Conservation (phyloP, 2,888 invertebrate species). For the Oegoconia quadripuncta region DNA sequence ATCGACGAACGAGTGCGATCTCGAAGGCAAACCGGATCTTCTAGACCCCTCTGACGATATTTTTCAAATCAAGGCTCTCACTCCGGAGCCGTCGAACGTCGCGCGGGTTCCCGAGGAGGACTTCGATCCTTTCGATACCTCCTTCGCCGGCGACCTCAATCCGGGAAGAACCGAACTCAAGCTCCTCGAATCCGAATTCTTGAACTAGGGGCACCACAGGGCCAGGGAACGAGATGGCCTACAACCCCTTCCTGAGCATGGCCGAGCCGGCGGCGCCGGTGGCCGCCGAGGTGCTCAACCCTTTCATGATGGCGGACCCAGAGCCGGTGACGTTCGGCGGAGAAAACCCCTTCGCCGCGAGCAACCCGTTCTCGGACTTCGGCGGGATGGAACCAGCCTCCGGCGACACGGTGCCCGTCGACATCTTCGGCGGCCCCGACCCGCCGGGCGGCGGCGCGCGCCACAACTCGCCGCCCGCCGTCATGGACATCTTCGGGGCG, state of each 20-base stretch:
- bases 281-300: slow-evolving; percentile 80
- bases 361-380: slow-evolving; percentile 85
- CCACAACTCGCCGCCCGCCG: slow-evolving; percentile 28
- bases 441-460: slow-evolving; percentile 54
- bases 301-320: slow-evolving; percentile 80
- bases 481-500: slow-evolving; percentile 9
- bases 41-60: slow-evolving; percentile 74
- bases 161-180: slow-evolving; percentile 89
- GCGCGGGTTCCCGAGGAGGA: slow-evolving; percentile 50
- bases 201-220: slow-evolving; percentile 31
- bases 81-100: slow-evolving; percentile 78
- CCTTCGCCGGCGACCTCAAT: slow-evolving; percentile 85
- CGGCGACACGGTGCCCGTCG: slow-evolving; percentile 60
- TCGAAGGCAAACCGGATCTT: slow-evolving; percentile 61
- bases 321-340: slow-evolving; percentile 42
- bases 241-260: slow-evolving; percentile 88
- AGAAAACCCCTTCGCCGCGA: slow-evolving; percentile 85
- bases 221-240: slow-evolving; percentile 80
- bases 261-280: slow-evolving; percentile 80
- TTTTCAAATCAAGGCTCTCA: slow-evolving; percentile 85
- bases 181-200: slow-evolving; percentile 86
- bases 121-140: slow-evolving; percentile 91
- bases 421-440: slow-evolving; percentile 62
- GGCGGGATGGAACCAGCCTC: slow-evolving; percentile 56
- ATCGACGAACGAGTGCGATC: slow-evolving; percentile 26